Evolutionary conservation across 2,888 invertebrate species (phyloP).

Genomic region (Drosophila acutilabella): DNA sequence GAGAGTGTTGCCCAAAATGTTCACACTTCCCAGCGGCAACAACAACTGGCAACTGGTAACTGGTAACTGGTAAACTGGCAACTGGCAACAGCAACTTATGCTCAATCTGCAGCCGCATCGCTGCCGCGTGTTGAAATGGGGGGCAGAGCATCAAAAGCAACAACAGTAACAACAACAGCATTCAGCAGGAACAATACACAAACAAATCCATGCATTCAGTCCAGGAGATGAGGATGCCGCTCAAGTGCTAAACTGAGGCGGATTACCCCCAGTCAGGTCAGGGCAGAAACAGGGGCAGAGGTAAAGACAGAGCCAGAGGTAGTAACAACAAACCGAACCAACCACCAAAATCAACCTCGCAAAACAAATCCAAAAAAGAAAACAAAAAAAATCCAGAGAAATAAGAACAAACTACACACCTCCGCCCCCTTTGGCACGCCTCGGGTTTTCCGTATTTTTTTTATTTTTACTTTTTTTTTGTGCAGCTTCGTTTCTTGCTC

Average conservation of each 20-base stretch:
- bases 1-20: conserved; percentile 79
- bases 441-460: conserved; percentile 33
- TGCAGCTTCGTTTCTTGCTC: conserved; percentile 22
- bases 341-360: conserved; percentile 14
- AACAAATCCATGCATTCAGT: conserved; percentile 56
- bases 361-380: conserved; percentile 17
- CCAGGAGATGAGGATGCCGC: conserved; percentile 65
- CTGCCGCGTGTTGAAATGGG: conserved; percentile 66
- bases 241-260: conserved; percentile 82
- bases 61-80: conserved; percentile 42
- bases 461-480: background rate
- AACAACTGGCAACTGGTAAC: conserved; percentile 41
- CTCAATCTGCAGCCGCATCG: conserved; percentile 73
- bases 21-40: conserved; percentile 75
- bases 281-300: conserved; percentile 14
- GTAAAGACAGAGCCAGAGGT: background rate
- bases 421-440: conserved; percentile 77
- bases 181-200: conserved; percentile 46
- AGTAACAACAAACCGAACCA: conserved; percentile 5
- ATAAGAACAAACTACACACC: conserved; percentile 53
- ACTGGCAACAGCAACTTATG: conserved; percentile 64
- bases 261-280: conserved; percentile 72
- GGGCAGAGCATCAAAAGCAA: conserved; percentile 26
- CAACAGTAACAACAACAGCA: conserved; percentile 29
- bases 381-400: conserved; percentile 11